Evolutionary conservation across 2,113 vertebrate genomes (phyloP).

Genomic region (Gila orcuttii): DNA sequence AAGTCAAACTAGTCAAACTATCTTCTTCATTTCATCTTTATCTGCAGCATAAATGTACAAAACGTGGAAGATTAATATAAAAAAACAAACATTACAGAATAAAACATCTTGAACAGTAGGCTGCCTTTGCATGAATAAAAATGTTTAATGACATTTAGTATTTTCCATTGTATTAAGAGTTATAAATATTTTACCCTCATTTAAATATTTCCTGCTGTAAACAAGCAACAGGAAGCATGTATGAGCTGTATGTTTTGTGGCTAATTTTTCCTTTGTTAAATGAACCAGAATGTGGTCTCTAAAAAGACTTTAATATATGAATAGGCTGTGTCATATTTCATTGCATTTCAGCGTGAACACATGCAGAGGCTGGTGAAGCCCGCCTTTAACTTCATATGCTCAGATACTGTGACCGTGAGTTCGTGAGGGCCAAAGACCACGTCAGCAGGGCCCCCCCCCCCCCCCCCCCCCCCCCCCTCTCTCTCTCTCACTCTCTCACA

Average conservation of each 20-base stretch:
- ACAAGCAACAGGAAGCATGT: background rate
- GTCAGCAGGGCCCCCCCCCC: slow-evolving; percentile 32
- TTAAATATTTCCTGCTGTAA: slow-evolving; percentile 24
- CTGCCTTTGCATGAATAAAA: slow-evolving; percentile 26
- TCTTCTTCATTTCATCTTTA: slow-evolving; percentile 21
- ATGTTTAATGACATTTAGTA: slow-evolving; percentile 2
- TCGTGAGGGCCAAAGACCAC: slow-evolving; percentile 68
- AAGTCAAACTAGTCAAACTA: slow-evolving; percentile 52
- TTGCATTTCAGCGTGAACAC: background rate
- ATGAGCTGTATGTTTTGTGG: background rate
- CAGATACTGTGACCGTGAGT: slow-evolving; percentile 70
- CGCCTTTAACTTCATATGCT: slow-evolving; percentile 24
- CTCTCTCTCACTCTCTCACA: slow-evolving; percentile 1
- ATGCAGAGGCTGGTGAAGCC: slow-evolving; percentile 23
- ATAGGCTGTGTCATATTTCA: slow-evolving; percentile 8
- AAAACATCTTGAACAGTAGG: background rate
- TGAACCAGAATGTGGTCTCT: slow-evolving; percentile 64
- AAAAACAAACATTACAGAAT: background rate
- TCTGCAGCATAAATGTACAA: slow-evolving; percentile 18
- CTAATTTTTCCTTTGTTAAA: slow-evolving; percentile 66
- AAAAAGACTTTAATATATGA: slow-evolving; percentile 52
- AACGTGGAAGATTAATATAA: slow-evolving; percentile 31
- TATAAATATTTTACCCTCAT: background rate
- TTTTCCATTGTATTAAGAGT: too few relatives aligned
- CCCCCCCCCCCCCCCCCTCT: background rate